phyloP scores from a whole-genome alignment of 2,888 invertebrate genomes.

The Drosophila maculinotata region DNA sequence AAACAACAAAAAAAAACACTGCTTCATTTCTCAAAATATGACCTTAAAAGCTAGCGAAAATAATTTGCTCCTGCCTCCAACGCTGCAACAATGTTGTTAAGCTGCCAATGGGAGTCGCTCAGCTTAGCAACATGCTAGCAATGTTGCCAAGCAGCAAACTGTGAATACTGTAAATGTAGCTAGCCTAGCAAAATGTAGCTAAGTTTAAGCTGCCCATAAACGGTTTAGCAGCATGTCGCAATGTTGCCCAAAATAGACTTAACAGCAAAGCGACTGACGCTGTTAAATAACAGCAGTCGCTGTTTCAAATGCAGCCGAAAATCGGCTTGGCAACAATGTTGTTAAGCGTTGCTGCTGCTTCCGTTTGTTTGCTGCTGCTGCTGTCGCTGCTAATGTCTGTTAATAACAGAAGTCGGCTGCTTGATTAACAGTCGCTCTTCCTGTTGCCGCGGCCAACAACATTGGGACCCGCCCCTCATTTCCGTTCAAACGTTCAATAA shows the following conservation, averaged over 20 bases:
- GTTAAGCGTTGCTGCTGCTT: constrained; percentile 18
- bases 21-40: constrained; percentile 5
- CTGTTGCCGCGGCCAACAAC: constrained; percentile 28
- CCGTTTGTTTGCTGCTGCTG: constrained; percentile 14
- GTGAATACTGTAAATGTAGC: too few relatives aligned
- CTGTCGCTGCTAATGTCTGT: constrained; percentile 24
- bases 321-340: constrained; percentile 28
- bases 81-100: too few relatives aligned
- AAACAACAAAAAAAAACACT: constrained; percentile 6
- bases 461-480: constrained; percentile 53
- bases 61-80: not conserved
- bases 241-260: constrained; percentile 12
- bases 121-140: too few relatives aligned
- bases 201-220: not conserved
- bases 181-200: too few relatives aligned
- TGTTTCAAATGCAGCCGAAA: not conserved
- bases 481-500: constrained; percentile 40
- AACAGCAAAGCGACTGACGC: not conserved
- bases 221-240: constrained; percentile 10
- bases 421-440: constrained; percentile 53
- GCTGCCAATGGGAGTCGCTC: too few relatives aligned
- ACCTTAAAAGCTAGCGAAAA: constrained; percentile 14
- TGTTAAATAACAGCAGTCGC: too few relatives aligned
- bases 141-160: too few relatives aligned
- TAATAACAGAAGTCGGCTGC: constrained; percentile 16